phyloP scores from a whole-genome alignment of 2,113 vertebrate genomes.

The Triplophysa siluroides region DNA sequence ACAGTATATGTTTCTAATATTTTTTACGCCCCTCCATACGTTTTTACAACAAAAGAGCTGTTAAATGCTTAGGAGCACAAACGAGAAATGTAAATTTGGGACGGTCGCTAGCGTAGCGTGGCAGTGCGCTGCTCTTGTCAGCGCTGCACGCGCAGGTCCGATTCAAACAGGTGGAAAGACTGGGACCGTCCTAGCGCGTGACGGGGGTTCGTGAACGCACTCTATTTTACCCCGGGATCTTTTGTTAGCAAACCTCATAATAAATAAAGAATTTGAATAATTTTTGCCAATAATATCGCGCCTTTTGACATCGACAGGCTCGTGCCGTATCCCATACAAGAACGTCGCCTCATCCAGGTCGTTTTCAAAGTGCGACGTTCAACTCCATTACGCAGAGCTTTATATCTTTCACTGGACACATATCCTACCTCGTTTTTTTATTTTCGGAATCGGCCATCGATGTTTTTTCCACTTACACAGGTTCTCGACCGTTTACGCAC shows the following conservation, averaged over 20 bases:
- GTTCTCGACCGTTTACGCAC: slow-evolving; percentile 71
- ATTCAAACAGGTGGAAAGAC: slow-evolving; percentile 81
- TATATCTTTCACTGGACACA: neutral
- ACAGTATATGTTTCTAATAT: neutral
- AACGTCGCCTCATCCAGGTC: slow-evolving; percentile 23
- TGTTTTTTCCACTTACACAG: slow-evolving; percentile 45
- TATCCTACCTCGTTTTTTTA: slow-evolving; percentile 67
- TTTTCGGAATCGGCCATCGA: slow-evolving; percentile 51
- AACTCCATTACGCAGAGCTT: slow-evolving; percentile 6
- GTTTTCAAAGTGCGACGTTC: slow-evolving; percentile 35
- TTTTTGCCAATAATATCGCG: neutral
- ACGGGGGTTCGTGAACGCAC: neutral
- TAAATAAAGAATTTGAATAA: neutral
- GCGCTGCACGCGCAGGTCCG: slow-evolving; percentile 58
- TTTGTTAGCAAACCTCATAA: neutral
- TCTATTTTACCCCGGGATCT: neutral
- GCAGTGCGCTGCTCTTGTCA: neutral
- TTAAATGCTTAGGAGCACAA: neutral
- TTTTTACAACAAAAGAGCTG: neutral
- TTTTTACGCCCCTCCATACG: neutral
- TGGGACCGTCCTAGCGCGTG: slow-evolving; percentile 41
- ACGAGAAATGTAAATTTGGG: neutral
- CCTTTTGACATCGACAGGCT: slow-evolving; percentile 10
- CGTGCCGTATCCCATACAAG: slow-evolving; percentile 12
- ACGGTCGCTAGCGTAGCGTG: slow-evolving; percentile 13